A percentile compares a stretch with the other conserved stretches of the same genome.
Conservation (phyloP, 2,113 vertebrate genomes). For the Entomyzon cyanotis region DNA sequence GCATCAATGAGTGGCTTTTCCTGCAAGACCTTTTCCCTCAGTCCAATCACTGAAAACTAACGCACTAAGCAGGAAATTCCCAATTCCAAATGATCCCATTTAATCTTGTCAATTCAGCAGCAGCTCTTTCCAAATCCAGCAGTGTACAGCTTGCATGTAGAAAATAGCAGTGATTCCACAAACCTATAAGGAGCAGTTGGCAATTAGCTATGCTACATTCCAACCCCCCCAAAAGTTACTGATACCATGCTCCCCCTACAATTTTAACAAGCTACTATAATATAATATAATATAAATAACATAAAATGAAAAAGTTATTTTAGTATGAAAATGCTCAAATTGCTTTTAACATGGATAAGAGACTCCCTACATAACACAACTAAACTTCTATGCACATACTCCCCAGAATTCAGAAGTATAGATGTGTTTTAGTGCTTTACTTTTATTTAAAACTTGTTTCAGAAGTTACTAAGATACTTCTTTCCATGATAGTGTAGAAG, state of each 20-base stretch:
- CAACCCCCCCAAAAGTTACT: background rate
- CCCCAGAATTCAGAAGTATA: background rate
- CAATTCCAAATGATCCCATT: conserved; percentile 21
- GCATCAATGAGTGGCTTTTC: background rate
- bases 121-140: conserved; percentile 8
- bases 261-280: background rate
- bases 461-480: background rate
- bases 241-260: background rate
- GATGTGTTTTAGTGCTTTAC: background rate
- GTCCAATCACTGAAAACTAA: background rate
- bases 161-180: background rate
- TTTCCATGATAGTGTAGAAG: background rate
- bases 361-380: background rate
- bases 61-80: conserved; percentile 18
- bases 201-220: background rate
- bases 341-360: background rate
- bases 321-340: background rate
- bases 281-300: no score
- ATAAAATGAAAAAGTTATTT: background rate
- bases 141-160: background rate
- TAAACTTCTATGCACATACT: background rate
- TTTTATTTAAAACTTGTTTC: conserved; percentile 16
- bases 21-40: background rate
- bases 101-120: conserved; percentile 48
- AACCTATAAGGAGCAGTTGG: background rate